phyloP scores from a whole-genome alignment of 1,140 invertebrate species.

The Bombus confusus region DNA sequence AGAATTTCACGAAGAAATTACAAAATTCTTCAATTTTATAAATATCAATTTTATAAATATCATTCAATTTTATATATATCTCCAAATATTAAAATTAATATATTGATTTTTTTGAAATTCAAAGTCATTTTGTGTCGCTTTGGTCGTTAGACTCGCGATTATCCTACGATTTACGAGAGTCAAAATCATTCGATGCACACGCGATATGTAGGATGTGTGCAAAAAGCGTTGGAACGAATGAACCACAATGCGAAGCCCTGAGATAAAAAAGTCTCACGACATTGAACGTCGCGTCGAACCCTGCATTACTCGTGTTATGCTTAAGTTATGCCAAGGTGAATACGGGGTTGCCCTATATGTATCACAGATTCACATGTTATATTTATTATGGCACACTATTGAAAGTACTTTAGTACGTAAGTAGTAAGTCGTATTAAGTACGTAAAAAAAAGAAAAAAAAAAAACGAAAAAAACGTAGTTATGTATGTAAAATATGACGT shows the following conservation, averaged over 20 bases:
- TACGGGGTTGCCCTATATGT: not conserved
- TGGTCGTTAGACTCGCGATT: not conserved
- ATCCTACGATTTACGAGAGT: too few relatives aligned
- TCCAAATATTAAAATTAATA: too few relatives aligned
- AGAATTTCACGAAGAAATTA: too few relatives aligned
- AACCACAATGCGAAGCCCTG: not conserved
- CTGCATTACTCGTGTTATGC: constrained; percentile 41
- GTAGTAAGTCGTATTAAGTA: too few relatives aligned
- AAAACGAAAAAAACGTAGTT: not conserved
- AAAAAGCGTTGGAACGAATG: not conserved
- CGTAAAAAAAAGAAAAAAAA: too few relatives aligned
- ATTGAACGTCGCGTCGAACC: constrained; percentile 63
- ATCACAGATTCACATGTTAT: not conserved
- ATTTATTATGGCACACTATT: constrained; percentile 12
- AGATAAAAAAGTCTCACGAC: constrained; percentile 53
- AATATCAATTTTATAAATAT: too few relatives aligned
- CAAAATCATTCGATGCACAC: not conserved
- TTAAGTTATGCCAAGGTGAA: constrained; percentile 51
- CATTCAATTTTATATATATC: too few relatives aligned
- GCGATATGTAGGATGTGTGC: not conserved
- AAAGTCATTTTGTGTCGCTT: too few relatives aligned
- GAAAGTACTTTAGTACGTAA: too few relatives aligned
- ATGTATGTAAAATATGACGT: not conserved
- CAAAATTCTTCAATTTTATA: too few relatives aligned
- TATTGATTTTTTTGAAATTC: too few relatives aligned